A percentile compares a stretch with the other conserved stretches of the same genome.
phyloP scores from a whole-genome alignment of 2,888 invertebrate species.

The Drosophila falleni region DNA sequence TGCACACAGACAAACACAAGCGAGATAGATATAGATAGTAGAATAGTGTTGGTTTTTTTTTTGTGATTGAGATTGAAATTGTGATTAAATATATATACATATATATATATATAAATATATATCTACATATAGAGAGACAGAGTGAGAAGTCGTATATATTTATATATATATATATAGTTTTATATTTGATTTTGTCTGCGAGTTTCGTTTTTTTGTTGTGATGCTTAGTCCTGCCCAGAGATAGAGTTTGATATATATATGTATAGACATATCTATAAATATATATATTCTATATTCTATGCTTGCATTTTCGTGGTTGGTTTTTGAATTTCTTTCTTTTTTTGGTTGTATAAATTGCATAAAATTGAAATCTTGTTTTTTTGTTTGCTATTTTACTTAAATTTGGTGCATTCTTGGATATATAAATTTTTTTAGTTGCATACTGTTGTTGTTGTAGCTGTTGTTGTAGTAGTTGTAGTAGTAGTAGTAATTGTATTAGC shows the following conservation, averaged over 20 bases:
- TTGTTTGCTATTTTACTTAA: constrained; percentile 52
- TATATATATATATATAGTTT: constrained; percentile 39
- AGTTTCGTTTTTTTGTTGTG: constrained; percentile 74
- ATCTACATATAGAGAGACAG: constrained; percentile 55
- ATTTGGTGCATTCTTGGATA: constrained; percentile 71
- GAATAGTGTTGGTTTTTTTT: constrained; percentile 73
- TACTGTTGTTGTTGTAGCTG: constrained; percentile 84
- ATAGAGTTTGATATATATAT: constrained; percentile 54
- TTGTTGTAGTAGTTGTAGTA: constrained; percentile 68
- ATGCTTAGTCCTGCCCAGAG: constrained; percentile 77
- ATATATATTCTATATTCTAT: constrained; percentile 47
- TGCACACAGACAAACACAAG: constrained; percentile 88
- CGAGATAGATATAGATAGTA: constrained; percentile 85
- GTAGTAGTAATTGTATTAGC: constrained; percentile 45
- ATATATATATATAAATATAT: constrained; percentile 42
- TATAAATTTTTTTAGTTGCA: constrained; percentile 83
- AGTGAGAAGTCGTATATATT: constrained; percentile 54
- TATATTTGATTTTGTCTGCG: constrained; percentile 63
- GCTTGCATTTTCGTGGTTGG: constrained; percentile 69
- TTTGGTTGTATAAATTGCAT: constrained; percentile 70
- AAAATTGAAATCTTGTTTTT: constrained; percentile 69
- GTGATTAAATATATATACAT: constrained; percentile 48
- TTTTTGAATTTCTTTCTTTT: constrained; percentile 45
- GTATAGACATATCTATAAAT: constrained; percentile 37
- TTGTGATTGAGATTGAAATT: constrained; percentile 50